Conservation (phyloP, 1,140 invertebrate genomes). For the Carposina sasakii region DNA sequence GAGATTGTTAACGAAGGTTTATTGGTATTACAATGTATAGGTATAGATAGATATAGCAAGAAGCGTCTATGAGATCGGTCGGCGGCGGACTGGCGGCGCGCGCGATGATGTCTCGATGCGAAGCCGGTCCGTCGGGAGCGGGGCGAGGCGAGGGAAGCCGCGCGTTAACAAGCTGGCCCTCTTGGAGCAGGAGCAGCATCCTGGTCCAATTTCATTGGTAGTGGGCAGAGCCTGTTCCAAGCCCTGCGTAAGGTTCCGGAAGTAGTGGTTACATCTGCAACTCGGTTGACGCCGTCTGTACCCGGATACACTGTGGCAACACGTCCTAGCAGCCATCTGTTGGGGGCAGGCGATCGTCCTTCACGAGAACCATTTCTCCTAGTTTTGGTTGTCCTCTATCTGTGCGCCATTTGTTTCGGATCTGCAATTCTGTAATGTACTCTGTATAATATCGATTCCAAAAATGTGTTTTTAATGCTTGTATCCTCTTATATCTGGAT, state of each 20-base stretch:
- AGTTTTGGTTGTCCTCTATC: not conserved
- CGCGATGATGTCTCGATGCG: too few relatives aligned
- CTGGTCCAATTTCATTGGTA: not conserved
- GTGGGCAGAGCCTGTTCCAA: not conserved
- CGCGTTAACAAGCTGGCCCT: not conserved
- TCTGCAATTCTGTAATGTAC: constrained; percentile 2
- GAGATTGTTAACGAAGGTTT: too few relatives aligned
- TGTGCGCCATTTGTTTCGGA: not conserved
- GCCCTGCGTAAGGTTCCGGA: not conserved
- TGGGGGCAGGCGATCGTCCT: constrained; percentile 1
- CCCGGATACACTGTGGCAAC: constrained; percentile 14
- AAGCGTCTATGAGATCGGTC: too few relatives aligned
- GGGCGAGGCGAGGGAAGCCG: not conserved
- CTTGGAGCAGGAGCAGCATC: not conserved
- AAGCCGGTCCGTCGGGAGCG: too few relatives aligned
- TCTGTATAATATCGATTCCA: constrained; percentile 5
- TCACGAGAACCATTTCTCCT: not conserved
- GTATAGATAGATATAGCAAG: too few relatives aligned
- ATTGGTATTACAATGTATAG: too few relatives aligned
- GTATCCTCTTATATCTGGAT: not conserved
- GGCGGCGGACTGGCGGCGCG: too few relatives aligned
- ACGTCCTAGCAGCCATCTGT: constrained; percentile 13
- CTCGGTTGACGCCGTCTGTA: constrained; percentile 17
- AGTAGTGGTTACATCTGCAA: constrained; percentile 9
- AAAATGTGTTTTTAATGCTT: not conserved